A percentile compares a stretch with the other conserved stretches of the same genome.
These are phyloP conservation scores for Leptogaster cylindrica DNA, from an alignment of 2,888 invertebrate species.

Conservation along the genomic window DNA sequence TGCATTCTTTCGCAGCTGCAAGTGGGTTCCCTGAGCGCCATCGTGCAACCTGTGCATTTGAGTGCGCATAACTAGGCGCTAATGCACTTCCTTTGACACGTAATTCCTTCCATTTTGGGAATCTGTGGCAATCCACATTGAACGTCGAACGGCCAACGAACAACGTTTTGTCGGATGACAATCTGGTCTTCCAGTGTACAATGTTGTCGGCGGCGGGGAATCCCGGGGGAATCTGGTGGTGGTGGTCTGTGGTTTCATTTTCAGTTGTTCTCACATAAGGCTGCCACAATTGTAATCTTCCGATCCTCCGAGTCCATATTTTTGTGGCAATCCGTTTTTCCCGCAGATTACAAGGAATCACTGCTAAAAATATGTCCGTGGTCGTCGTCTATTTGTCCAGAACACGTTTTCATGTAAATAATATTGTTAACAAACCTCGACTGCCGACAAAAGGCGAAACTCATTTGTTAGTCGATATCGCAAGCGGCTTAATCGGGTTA, in stretches of 20 bases:
- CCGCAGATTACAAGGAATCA: neutral
- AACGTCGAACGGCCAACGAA: neutral
- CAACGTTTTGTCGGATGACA: neutral
- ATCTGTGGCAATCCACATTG: conserved; percentile 9
- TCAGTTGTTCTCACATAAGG: no score
- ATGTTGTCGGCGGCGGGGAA: neutral
- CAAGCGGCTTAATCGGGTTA: conserved; percentile 7
- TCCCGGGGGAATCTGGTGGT: no score
- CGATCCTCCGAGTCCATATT: no score
- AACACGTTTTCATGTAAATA: conserved; percentile 11
- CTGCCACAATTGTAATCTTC: conserved; percentile 6
- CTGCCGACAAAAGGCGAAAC: neutral
- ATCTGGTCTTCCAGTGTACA: neutral
- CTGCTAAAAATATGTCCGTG: neutral
- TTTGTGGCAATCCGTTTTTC: no score
- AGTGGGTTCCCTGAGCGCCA: neutral
- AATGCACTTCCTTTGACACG: conserved; percentile 5
- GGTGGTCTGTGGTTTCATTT: no score
- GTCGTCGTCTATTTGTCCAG: neutral
- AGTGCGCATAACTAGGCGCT: conserved; percentile 25
- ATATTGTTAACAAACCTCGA: conserved; percentile 17
- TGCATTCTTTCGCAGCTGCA: neutral
- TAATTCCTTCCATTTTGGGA: conserved; percentile 18
- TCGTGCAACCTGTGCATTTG: neutral
- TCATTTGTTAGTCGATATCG: conserved; percentile 21